Base-by-base conservation (phyloP, 2,113 vertebrate species). In the Azemiops feae region DNA sequence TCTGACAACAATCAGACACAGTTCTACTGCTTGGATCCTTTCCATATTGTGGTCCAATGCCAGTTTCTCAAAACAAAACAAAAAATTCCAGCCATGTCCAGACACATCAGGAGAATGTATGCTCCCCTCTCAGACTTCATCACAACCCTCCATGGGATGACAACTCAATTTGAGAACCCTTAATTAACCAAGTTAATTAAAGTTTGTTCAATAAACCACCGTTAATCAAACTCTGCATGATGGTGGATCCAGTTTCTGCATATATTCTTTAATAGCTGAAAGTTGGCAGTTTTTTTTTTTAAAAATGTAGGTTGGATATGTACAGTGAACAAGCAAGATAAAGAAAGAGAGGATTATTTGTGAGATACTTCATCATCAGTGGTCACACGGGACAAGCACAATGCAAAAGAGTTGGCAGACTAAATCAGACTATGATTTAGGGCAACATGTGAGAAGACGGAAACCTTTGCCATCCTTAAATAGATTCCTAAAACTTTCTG, bases 401-500 rank as follows among this genome's bases (percentile, higher is more conserved):
- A 94, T 22, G 45, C 0, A 30, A 45, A 91, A 90, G 11, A 30
- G 1, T 91, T 85, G 11, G 89, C 45, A 93, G 87, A 64, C 47
- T 50, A 50, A 50, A 50, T 89, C 52, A 89, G 25, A 7, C 47
- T 52, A 85, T 55, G 58, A 20, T 50, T 88, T 43, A 11, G 10
- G 96, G 54, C 2, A 94, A 95, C 94, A 97, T 96, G 96, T 97
- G 96, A 97, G 98, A 98, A 98, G 98, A 97, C 95, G 94, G 95
- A 96, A 98, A 98, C 97, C 94, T 98, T 97, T 98, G 97, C 97
- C 97, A 97, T 97, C 93, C 96, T 96, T 96, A 96, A 94, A 95
- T 91, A 94, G 22, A 94, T 69, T 91, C 74, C 89, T 87, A 96
- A 96, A 95, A 90, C 96, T 95, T 90, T 93, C 94, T 97, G 97